phyloP scores from a whole-genome alignment of 2,113 vertebrate species.

The Neolamprologus hecqui region DNA sequence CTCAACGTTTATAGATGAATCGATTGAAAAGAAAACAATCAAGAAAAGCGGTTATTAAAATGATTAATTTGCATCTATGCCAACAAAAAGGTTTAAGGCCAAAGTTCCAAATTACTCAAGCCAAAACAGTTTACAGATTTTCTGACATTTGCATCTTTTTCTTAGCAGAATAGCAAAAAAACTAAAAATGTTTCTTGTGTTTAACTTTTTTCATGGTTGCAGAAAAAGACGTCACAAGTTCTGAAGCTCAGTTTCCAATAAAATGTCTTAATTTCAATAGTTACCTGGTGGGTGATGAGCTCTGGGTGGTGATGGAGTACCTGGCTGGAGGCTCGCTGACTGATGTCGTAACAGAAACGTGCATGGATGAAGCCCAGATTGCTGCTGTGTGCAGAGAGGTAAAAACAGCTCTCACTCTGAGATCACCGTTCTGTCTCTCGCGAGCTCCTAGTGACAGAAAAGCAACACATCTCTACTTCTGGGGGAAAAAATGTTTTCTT shows the following conservation, averaged over 20 bases:
- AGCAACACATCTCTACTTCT: background rate
- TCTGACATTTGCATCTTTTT: background rate
- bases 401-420: background rate
- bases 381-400: slow-evolving; percentile 94
- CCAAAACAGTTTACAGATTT: background rate
- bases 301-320: slow-evolving; percentile 99
- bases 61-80: background rate
- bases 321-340: slow-evolving; percentile 94
- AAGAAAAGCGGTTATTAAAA: background rate
- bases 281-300: slow-evolving; percentile 96
- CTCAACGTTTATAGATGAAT: background rate
- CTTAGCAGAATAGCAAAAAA: background rate
- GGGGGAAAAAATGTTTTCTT: fast-evolving
- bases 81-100: background rate
- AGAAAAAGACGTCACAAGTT: background rate
- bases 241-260: background rate
- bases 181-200: background rate
- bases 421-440: background rate
- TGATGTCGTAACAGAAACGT: slow-evolving; percentile 93
- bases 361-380: slow-evolving; percentile 97
- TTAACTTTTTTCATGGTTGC: background rate
- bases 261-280: slow-evolving; percentile 51
- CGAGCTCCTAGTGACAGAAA: background rate
- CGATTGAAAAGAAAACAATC: background rate
- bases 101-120: background rate